Conservation (phyloP, 2,888 invertebrate species). For the Cloeon dipterum region DNA sequence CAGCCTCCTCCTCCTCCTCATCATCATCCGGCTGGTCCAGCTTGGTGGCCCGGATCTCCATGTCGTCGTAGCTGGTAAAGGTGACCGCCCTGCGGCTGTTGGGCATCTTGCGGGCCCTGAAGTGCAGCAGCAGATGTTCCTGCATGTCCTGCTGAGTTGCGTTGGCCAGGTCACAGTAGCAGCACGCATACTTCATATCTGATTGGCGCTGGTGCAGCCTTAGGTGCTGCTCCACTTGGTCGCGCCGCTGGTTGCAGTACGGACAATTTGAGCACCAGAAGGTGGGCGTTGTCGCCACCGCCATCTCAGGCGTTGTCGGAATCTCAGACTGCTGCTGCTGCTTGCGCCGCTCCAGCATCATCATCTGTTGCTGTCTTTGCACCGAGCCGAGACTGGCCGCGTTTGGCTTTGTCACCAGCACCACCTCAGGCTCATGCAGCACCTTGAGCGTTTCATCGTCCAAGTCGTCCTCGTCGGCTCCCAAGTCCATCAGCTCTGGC, state of each 20-base stretch:
- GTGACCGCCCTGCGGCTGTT: conserved; percentile 19
- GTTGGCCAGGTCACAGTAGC: conserved; percentile 62
- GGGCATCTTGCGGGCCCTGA: conserved; percentile 25
- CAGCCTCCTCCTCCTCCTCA: conserved; percentile 6
- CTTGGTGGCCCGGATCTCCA: conserved; percentile 29
- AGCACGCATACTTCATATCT: conserved; percentile 27
- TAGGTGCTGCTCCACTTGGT: conserved; percentile 50
- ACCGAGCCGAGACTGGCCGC: conserved; percentile 27
- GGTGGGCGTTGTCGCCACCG: conserved; percentile 9
- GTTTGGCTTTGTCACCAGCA: conserved; percentile 13
- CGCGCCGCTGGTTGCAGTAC: conserved; percentile 46
- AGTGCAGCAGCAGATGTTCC: conserved; percentile 62
- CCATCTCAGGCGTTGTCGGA: conserved; percentile 21
- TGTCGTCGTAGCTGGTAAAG: conserved; percentile 29
- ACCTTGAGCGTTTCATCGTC: conserved; percentile 2
- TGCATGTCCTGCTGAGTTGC: conserved; percentile 47
- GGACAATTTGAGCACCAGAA: conserved; percentile 59
- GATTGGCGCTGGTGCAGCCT: conserved; percentile 33
- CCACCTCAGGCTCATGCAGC: conserved; percentile 15
- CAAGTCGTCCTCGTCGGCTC: conserved; percentile 15
- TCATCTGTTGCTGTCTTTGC: conserved; percentile 36
- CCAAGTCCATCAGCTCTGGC: conserved; percentile 14
- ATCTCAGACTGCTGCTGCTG: conserved; percentile 18
- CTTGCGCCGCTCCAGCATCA: conserved; percentile 28
- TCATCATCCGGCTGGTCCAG: conserved; percentile 13